Percentiles rank a stretch among this genome's conserved stretches.
Conservation (phyloP, 2,888 invertebrate genomes). For the Stenoptilia bipunctidactyla region DNA sequence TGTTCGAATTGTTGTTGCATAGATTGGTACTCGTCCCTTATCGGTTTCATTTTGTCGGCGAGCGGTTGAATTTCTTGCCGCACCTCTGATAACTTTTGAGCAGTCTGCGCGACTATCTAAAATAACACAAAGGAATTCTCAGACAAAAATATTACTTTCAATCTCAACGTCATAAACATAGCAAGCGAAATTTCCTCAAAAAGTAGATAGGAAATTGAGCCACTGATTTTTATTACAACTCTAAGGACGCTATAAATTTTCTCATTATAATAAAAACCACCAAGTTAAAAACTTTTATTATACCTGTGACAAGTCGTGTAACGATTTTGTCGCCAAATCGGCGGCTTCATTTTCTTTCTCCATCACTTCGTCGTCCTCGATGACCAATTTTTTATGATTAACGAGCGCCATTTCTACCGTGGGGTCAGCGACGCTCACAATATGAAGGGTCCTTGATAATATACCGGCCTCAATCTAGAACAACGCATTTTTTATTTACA, state of each 20-base stretch:
- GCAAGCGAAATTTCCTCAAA: not conserved
- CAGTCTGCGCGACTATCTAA: conserved; percentile 74
- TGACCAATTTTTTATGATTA: conserved; percentile 59
- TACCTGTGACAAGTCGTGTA: conserved; percentile 64
- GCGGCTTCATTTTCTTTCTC: conserved; percentile 49
- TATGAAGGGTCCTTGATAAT: conserved; percentile 80
- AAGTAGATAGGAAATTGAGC: not conserved
- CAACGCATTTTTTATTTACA: conserved; percentile 5
- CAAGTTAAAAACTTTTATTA: not conserved
- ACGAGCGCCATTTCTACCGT: conserved; percentile 62
- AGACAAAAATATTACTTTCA: conserved; percentile 16
- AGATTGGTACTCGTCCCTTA: conserved; percentile 76
- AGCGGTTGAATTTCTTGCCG: conserved; percentile 61
- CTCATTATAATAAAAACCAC: not conserved
- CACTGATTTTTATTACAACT: not conserved
- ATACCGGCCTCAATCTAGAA: conserved; percentile 81
- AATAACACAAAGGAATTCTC: not conserved
- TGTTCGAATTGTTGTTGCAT: conserved; percentile 77
- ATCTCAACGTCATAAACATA: not conserved
- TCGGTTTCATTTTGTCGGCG: conserved; percentile 69
- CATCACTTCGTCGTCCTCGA: conserved; percentile 71
- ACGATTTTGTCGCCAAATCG: conserved; percentile 51
- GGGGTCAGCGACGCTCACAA: conserved; percentile 73
- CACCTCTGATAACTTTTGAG: conserved; percentile 61
- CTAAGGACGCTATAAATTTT: not conserved